These are phyloP conservation scores for Aldabrachelys gigantea DNA, from an alignment of 2,113 vertebrate genomes.

Conservation along the genomic window DNA sequence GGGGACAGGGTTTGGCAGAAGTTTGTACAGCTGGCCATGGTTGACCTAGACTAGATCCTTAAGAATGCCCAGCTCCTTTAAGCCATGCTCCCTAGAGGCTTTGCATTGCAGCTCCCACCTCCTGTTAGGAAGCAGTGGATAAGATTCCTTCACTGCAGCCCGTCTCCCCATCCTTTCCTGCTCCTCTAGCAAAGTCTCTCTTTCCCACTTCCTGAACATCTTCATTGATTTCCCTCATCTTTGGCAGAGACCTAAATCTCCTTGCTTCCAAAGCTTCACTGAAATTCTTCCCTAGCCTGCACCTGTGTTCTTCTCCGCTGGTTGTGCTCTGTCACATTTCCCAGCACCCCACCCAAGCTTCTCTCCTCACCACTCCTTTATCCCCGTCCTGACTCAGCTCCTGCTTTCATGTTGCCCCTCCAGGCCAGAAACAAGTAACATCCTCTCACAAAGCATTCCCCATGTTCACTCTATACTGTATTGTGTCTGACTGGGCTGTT, in stretches of 20 bases:
- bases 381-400: not conserved
- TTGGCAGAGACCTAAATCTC: not conserved
- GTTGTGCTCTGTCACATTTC: not conserved
- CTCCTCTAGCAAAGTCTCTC: not conserved
- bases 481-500: no score
- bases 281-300: not conserved
- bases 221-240: not conserved
- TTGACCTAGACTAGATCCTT: not conserved
- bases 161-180: not conserved
- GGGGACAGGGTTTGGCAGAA: not conserved
- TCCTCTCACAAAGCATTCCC: not conserved
- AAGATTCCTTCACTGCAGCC: not conserved
- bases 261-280: not conserved
- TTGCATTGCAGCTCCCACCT: not conserved
- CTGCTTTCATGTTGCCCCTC: not conserved
- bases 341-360: not conserved
- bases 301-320: not conserved
- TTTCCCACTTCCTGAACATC: not conserved
- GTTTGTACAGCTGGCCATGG: not conserved
- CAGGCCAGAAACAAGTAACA: not conserved
- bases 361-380: not conserved
- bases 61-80: not conserved
- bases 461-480: not conserved
- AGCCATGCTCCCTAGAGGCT: not conserved
- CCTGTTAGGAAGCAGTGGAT: not conserved